phyloP scores from a whole-genome alignment of 2,113 vertebrate species.

The Myotis yumanensis region DNA sequence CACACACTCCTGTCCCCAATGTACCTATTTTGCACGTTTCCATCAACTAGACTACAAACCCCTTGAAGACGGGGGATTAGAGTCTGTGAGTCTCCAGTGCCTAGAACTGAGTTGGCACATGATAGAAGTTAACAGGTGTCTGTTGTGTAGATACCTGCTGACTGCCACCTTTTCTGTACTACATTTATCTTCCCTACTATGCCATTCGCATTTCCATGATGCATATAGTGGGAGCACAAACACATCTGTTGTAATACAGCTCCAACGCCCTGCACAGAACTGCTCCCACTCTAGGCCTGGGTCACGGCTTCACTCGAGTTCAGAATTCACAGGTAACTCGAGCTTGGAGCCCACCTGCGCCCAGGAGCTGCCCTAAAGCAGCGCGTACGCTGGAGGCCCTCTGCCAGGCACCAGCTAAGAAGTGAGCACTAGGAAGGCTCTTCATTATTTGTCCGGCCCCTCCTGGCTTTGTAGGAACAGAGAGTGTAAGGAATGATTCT shows the following conservation, averaged over 20 bases:
- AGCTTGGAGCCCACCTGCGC: neutral
- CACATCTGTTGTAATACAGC: rapidly evolving
- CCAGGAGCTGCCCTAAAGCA: too few species aligned
- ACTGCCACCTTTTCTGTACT: neutral
- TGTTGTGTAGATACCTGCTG: neutral
- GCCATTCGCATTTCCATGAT: neutral
- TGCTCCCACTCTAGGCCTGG: neutral
- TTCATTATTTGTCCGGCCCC: neutral
- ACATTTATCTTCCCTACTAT: neutral
- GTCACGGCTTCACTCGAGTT: neutral
- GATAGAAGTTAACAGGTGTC: neutral
- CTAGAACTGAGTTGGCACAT: neutral
- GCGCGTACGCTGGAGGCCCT: rapidly evolving
- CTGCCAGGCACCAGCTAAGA: too few species aligned
- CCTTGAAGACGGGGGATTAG: neutral
- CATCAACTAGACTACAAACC: neutral
- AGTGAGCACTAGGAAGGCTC: neutral
- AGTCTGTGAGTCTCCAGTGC: neutral
- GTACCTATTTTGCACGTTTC: neutral
- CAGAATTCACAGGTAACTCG: neutral
- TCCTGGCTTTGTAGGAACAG: neutral
- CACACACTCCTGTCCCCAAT: neutral
- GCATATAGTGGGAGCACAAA: neutral
- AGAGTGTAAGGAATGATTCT: neutral
- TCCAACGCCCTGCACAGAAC: rapidly evolving